These are phyloP conservation scores for Drosophila azteca DNA, from an alignment of 1,140 invertebrate species.

Conservation along the genomic window DNA sequence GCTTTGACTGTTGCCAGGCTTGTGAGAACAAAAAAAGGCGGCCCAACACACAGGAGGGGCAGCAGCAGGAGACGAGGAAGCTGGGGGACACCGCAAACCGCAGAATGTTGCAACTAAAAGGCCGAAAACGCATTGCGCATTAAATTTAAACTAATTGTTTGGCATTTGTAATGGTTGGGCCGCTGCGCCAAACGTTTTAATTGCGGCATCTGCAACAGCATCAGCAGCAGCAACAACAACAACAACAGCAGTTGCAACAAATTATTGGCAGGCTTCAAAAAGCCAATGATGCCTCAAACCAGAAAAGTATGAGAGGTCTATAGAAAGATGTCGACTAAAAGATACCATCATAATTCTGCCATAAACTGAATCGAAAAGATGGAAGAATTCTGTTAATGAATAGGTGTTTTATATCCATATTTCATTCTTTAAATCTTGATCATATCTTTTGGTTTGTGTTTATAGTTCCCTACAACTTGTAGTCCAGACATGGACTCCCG, in stretches of 20 bases:
- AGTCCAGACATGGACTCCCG: no score
- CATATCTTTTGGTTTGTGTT: no score
- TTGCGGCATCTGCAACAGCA: slow-evolving; percentile 53
- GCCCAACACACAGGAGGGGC: not conserved
- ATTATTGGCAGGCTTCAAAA: slow-evolving; percentile 72
- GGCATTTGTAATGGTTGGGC: slow-evolving; percentile 69
- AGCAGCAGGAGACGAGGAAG: not conserved
- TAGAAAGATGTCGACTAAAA: no score
- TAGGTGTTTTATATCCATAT: no score
- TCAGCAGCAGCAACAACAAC: slow-evolving; percentile 25
- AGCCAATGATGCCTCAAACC: slow-evolving; percentile 35
- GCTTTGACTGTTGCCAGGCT: slow-evolving; percentile 47
- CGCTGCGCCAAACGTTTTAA: slow-evolving; percentile 69
- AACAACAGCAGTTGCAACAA: slow-evolving; percentile 52
- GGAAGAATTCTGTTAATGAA: no score
- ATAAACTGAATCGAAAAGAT: no score
- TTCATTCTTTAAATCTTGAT: no score
- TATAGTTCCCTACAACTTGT: no score
- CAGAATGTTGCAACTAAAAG: slow-evolving; percentile 54
- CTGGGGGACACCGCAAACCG: slow-evolving; percentile 32
- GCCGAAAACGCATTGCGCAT: slow-evolving; percentile 56
- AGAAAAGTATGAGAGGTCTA: no score
- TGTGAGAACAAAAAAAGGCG: slow-evolving; percentile 23
- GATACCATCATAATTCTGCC: no score
- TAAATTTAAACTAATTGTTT: slow-evolving; percentile 78